These are phyloP conservation scores for Rhyacophila brunnea DNA, from an alignment of 1,140 invertebrate species.

Conservation along the genomic window DNA sequence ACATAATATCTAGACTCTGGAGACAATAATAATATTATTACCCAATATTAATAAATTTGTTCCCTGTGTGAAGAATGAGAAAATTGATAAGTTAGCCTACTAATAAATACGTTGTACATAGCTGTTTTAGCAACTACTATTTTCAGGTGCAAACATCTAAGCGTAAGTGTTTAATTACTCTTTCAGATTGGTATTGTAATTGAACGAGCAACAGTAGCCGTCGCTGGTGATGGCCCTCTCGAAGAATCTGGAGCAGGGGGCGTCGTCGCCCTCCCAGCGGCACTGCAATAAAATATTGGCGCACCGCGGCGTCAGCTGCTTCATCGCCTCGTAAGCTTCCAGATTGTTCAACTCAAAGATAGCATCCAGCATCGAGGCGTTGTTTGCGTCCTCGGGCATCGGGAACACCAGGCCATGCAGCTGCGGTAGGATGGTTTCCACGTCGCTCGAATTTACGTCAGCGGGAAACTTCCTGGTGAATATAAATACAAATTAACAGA, in stretches of 20 bases:
- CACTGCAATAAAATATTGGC: conserved; percentile 41
- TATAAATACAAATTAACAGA: no score
- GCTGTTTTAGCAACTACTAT: no score
- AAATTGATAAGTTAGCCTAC: no score
- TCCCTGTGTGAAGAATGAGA: no score
- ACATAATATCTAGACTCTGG: no score
- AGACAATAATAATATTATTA: no score
- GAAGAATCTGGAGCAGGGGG: conserved; percentile 44
- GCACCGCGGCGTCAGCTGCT: conserved; percentile 41
- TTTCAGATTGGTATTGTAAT: conserved; percentile 39
- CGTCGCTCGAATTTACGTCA: conserved; percentile 14
- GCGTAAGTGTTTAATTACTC: conserved; percentile 17
- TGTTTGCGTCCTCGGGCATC: neutral
- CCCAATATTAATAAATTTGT: no score
- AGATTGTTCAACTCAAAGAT: conserved; percentile 28
- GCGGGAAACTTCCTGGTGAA: conserved; percentile 19
- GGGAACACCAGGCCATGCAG: conserved; percentile 32
- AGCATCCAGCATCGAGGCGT: conserved; percentile 11
- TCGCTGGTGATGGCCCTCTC: conserved; percentile 42
- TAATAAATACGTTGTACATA: no score
- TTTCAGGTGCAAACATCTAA: no score
- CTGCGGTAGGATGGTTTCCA: conserved; percentile 29
- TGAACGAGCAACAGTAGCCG: conserved; percentile 52
- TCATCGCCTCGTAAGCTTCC: conserved; percentile 19
- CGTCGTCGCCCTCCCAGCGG: conserved; percentile 46